These are phyloP conservation scores for Brachionus rotundiformis DNA, from an alignment of 1,140 invertebrate genomes.

Conservation along the genomic window DNA sequence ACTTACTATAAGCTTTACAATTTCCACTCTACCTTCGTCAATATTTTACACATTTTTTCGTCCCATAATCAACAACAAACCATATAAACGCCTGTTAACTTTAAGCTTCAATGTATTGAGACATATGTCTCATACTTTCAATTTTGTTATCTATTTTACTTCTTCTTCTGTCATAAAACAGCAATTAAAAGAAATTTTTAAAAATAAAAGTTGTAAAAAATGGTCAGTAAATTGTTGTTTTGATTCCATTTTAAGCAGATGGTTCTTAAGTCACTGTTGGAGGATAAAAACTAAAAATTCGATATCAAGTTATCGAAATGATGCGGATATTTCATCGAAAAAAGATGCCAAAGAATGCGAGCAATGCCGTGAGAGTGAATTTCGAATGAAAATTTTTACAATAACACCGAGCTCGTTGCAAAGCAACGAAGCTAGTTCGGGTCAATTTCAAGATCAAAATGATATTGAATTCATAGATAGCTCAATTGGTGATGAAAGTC, in stretches of 20 bases:
- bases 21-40: slow-evolving; percentile 47
- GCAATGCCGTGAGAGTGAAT: not conserved
- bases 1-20: slow-evolving; percentile 37
- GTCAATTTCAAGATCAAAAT: slow-evolving; percentile 5
- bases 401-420: not conserved
- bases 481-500: not conserved
- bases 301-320: not conserved
- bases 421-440: not conserved
- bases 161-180: slow-evolving; percentile 42
- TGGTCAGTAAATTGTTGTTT: not conserved
- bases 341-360: not conserved
- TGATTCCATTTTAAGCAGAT: not conserved
- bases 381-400: slow-evolving; percentile 16
- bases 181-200: slow-evolving; percentile 46
- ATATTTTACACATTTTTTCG: slow-evolving; percentile 51
- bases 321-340: not conserved
- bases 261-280: not conserved
- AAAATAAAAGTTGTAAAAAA: slow-evolving; percentile 11
- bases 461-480: slow-evolving; percentile 10
- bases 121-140: slow-evolving; percentile 49
- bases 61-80: slow-evolving; percentile 33
- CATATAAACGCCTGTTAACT: slow-evolving; percentile 39
- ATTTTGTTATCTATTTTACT: slow-evolving; percentile 51
- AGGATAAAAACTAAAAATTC: not conserved
- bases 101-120: slow-evolving; percentile 20